Percentiles rank a stretch among this genome's conserved stretches.
phyloP scores from a whole-genome alignment of 2,113 vertebrate species.

The Dasyurus viverrinus region DNA sequence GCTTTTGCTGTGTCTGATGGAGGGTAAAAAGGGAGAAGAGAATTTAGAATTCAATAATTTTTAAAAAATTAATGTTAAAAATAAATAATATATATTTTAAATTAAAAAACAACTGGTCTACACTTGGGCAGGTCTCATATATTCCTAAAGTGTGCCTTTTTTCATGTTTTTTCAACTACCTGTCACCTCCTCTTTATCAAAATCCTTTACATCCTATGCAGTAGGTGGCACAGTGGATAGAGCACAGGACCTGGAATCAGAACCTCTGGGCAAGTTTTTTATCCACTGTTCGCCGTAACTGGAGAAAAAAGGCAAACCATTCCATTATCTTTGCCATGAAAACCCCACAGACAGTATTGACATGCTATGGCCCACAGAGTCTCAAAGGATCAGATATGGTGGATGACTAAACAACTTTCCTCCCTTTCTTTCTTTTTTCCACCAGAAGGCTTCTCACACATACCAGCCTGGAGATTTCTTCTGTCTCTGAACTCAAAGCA shows the following conservation, averaged over 20 bases:
- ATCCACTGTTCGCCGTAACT: background rate
- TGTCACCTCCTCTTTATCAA: background rate
- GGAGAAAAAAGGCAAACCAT: background rate
- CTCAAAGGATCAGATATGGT: background rate
- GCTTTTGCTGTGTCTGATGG: background rate
- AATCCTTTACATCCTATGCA: background rate
- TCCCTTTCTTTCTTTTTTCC: background rate
- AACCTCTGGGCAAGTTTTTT: background rate
- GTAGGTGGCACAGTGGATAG: background rate
- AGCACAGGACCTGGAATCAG: background rate
- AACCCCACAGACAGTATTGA: background rate
- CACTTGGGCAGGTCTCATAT: background rate
- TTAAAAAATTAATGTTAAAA: background rate
- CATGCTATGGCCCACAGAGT: background rate
- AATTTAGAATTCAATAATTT: background rate
- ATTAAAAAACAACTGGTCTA: background rate
- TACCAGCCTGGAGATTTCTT: background rate
- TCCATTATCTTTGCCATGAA: background rate
- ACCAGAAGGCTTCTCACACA: background rate
- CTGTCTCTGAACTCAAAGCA: background rate
- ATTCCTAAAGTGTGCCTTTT: background rate
- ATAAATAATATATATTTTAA: background rate
- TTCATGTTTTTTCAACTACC: background rate
- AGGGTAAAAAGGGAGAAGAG: background rate
- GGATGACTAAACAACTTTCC: background rate